phyloP scores from a whole-genome alignment of 2,797 vertebrate genomes.

The Silurus aristotelis region DNA sequence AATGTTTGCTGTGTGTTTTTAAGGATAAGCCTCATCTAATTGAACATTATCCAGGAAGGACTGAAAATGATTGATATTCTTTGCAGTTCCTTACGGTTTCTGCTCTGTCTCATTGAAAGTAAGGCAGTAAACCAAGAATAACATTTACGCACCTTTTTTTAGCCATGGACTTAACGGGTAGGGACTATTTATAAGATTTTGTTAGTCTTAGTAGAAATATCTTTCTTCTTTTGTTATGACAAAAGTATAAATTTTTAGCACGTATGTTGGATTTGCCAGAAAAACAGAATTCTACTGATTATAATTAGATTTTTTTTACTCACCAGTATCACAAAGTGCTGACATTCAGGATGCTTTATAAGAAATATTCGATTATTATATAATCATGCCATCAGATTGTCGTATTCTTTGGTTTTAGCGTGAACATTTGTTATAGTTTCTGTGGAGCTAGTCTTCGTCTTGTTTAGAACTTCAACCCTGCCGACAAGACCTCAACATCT shows the following conservation, averaged over 20 bases:
- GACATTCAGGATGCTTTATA: not conserved
- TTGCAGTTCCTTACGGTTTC: not conserved
- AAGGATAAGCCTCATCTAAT: not conserved
- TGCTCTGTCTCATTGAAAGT: too few species aligned
- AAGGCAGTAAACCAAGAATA: not conserved
- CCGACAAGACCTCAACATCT: slow-evolving; percentile 40
- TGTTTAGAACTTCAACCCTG: slow-evolving; percentile 47
- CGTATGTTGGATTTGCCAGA: not conserved
- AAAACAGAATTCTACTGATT: not conserved
- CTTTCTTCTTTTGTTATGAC: not conserved
- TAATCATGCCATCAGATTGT: not conserved
- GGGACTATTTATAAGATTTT: not conserved
- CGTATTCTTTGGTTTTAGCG: slow-evolving; percentile 4
- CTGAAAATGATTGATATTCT: not conserved
- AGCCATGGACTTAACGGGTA: not conserved
- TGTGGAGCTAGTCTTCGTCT: slow-evolving; percentile 41
- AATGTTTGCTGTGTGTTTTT: not conserved
- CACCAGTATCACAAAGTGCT: not conserved
- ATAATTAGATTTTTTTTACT: not conserved
- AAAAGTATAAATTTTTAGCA: not conserved
- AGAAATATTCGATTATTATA: not conserved
- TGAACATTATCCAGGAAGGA: not conserved
- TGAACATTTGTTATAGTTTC: slow-evolving; percentile 12
- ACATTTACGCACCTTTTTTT: not conserved
- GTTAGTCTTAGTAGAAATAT: not conserved